Conservation (phyloP, 2,888 invertebrate genomes). For the Uropetala carovei region DNA sequence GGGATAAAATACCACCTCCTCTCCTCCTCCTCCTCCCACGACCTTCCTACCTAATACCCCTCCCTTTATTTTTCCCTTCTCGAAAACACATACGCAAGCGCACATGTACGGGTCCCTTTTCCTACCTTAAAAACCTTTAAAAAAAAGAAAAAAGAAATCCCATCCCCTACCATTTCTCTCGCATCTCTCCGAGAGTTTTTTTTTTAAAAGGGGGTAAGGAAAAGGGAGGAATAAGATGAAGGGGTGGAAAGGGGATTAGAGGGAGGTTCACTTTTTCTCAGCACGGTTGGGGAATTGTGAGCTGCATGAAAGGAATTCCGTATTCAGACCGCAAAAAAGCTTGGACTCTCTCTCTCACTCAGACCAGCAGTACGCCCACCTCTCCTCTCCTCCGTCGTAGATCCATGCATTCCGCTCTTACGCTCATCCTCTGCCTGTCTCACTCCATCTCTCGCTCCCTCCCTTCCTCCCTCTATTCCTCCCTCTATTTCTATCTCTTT, state of each 20-base stretch:
- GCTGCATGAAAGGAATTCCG: conserved; percentile 45
- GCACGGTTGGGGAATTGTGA: not conserved
- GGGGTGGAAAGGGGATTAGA: not conserved
- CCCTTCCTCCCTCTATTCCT: not conserved
- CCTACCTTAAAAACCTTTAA: not conserved
- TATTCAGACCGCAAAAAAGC: conserved; percentile 15
- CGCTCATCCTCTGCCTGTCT: not conserved
- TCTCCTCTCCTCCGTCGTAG: not conserved
- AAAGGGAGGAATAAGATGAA: not conserved
- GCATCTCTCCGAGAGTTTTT: not conserved
- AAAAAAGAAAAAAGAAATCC: not conserved
- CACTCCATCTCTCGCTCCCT: not conserved
- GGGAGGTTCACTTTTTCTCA: conserved; percentile 17
- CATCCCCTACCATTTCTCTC: not conserved
- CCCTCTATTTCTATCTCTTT: no score
- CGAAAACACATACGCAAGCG: not conserved
- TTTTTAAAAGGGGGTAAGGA: not conserved
- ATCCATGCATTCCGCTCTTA: not conserved
- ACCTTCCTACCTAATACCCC: not conserved
- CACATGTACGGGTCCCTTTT: not conserved
- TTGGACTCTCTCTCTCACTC: not conserved
- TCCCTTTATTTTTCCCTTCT: not conserved
- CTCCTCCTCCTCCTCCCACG: not conserved
- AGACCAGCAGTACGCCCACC: not conserved
- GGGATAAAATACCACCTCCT: not conserved